These are phyloP conservation scores for Mesoligia furuncula DNA, from an alignment of 2,888 invertebrate genomes.

Conservation along the genomic window DNA sequence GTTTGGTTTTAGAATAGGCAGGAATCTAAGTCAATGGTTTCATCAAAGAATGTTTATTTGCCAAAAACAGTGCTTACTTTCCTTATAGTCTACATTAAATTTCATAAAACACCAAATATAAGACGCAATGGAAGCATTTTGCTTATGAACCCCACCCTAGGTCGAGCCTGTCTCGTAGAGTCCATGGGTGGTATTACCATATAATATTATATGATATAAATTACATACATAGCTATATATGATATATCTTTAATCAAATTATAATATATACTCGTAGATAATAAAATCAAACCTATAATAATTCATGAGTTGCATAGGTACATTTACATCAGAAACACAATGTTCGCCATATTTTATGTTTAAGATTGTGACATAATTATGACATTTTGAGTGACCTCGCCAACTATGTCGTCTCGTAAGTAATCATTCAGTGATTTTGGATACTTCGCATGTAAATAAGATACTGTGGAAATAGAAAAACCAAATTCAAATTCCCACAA, in stretches of 20 bases:
- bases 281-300: slow-evolving; percentile 1
- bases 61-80: too few species aligned
- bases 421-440: slow-evolving; percentile 26
- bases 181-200: too few species aligned
- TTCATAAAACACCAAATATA: too few species aligned
- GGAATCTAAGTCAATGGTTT: not conserved
- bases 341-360: slow-evolving; percentile 16
- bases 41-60: not conserved
- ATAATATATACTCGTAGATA: not conserved
- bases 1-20: not conserved
- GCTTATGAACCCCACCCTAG: too few species aligned
- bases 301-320: slow-evolving; percentile 17
- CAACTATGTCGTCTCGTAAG: slow-evolving; percentile 12
- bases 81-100: too few species aligned
- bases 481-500: not conserved
- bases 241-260: not conserved
- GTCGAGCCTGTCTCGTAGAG: too few species aligned
- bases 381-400: slow-evolving; percentile 34
- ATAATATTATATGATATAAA: too few species aligned
- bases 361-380: slow-evolving; percentile 5
- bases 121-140: too few species aligned
- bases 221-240: too few species aligned
- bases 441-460: slow-evolving; percentile 12
- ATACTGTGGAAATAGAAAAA: not conserved
- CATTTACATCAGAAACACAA: slow-evolving; percentile 22